Evolutionary conservation across 2,797 vertebrate genomes (phyloP).

Genomic region (Fringilla coelebs): DNA sequence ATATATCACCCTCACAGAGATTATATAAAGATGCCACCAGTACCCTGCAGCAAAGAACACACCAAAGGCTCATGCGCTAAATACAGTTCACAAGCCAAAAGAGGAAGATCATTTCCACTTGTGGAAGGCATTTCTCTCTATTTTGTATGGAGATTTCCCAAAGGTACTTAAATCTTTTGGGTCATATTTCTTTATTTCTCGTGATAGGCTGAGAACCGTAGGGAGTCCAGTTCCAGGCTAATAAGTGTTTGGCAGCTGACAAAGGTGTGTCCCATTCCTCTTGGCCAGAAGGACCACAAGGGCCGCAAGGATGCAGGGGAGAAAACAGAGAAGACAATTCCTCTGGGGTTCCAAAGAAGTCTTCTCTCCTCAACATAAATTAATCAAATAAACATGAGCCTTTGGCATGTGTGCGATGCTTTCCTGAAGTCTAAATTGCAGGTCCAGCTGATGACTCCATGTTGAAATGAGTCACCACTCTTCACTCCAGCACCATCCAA

Average conservation of each 20-base stretch:
- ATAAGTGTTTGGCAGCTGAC: not conserved
- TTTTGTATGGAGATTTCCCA: not conserved
- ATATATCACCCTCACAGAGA: not conserved
- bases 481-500: conserved; percentile 7
- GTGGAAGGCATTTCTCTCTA: not conserved
- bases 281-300: conserved; percentile 51
- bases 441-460: conserved; percentile 45
- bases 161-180: not conserved
- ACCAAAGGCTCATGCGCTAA: not conserved
- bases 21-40: not conserved
- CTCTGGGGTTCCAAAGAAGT: conserved; percentile 16
- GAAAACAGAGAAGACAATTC: not conserved
- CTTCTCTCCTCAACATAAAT: conserved; percentile 22
- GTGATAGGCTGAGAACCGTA: not conserved
- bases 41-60: not conserved
- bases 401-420: not conserved
- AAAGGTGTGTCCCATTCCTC: conserved; percentile 13
- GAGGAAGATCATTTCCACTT: not conserved
- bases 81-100: not conserved
- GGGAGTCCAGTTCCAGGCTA: not conserved
- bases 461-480: conserved; percentile 1
- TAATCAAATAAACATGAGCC: conserved; percentile 52
- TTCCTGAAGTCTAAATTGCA: conserved; percentile 1
- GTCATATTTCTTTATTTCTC: not conserved
- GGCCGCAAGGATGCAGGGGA: conserved; percentile 46